Evolutionary conservation across 2,113 vertebrate species (phyloP), one percentile per base, ranked within the genome.

Genomic region (Balaeniceps rex): DNA sequence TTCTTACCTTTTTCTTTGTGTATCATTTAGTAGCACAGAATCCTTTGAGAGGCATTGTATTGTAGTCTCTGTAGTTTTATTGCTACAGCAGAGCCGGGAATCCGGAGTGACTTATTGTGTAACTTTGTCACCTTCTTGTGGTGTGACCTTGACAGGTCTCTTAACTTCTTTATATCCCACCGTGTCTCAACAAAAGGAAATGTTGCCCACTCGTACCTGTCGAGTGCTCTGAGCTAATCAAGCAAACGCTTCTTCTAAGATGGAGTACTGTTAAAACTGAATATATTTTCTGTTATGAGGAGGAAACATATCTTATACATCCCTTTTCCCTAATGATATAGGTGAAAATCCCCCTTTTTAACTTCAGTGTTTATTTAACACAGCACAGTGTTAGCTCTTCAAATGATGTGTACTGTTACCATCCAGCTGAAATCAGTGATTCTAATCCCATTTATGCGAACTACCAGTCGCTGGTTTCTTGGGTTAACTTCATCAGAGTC

Each of bases 71-170:
- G 46, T 61, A 71, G 57, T 46, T 74, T 38, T 25, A 44, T 24
- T 84, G 68, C 40, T 42, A n/a, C 34, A 66, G 77, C 57, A 55
- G 66, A 69, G 57, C 47, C 85, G 74, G 61, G 49, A 14, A 69
- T 78, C 57, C 2, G 17, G 7, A 51, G 51, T 72, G 80, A 71
- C 71, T 93, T 63, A 14, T 2, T 88, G 72, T 82, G 57, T 87
- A 88, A 95, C 87, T 94, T 95, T 87, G 83, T 57, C 90, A 79
- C 76, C 72, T 36, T 81, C 80, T 71, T 47, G 63, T 70, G 72
- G n/a, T 60, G 34, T 92, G 92, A 94, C 94, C 96, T 96, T 96
- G 83, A n/a, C 51, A 57, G 74, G 28, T 81, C 36, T 88, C 44
- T 61, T 21, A 80, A 88, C n/a, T 88, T 80, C 52, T 81, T 57